phyloP scores from a whole-genome alignment of 2,888 invertebrate genomes.

The Orgyia antiqua region DNA sequence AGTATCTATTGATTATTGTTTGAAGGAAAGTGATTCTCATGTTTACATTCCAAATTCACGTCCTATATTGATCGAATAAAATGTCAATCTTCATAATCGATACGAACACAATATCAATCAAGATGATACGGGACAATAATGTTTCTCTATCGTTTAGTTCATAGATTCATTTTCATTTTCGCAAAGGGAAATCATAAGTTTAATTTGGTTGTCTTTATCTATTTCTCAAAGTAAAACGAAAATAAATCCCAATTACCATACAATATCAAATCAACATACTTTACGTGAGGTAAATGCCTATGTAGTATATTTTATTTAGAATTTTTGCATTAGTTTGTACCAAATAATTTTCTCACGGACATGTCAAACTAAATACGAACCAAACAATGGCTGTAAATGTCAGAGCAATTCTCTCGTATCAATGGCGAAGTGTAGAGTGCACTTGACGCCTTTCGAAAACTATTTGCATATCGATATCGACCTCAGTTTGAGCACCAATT shows the following conservation, averaged over 20 bases:
- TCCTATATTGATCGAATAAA: slow-evolving; percentile 21
- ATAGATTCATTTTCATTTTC: too few relatives aligned
- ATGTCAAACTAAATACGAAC: slow-evolving; percentile 25
- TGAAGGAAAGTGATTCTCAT: too few relatives aligned
- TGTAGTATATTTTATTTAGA: too few relatives aligned
- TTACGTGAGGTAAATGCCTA: too few relatives aligned
- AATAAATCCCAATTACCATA: too few relatives aligned
- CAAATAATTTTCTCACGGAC: slow-evolving; percentile 49
- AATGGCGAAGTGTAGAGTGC: slow-evolving; percentile 40
- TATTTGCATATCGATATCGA: slow-evolving; percentile 72
- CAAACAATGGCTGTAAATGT: slow-evolving; percentile 63
- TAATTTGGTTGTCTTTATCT: too few relatives aligned
- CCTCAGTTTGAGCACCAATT: slow-evolving; percentile 21
- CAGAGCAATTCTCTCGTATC: slow-evolving; percentile 41
- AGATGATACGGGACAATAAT: slow-evolving; percentile 61
- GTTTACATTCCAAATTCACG: slow-evolving; percentile 19
- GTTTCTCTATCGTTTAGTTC: slow-evolving; percentile 13
- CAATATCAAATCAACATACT: too few relatives aligned
- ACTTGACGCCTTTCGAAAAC: slow-evolving; percentile 45
- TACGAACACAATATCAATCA: slow-evolving; percentile 28
- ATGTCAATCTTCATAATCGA: slow-evolving; percentile 61
- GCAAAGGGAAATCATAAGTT: too few relatives aligned
- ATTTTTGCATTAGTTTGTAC: too few relatives aligned
- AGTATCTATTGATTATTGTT: too few relatives aligned
- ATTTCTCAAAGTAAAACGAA: too few relatives aligned